These are phyloP conservation scores for Tympanoctomys barrerae DNA, from an alignment of 2,797 vertebrate genomes.

Conservation along the genomic window DNA sequence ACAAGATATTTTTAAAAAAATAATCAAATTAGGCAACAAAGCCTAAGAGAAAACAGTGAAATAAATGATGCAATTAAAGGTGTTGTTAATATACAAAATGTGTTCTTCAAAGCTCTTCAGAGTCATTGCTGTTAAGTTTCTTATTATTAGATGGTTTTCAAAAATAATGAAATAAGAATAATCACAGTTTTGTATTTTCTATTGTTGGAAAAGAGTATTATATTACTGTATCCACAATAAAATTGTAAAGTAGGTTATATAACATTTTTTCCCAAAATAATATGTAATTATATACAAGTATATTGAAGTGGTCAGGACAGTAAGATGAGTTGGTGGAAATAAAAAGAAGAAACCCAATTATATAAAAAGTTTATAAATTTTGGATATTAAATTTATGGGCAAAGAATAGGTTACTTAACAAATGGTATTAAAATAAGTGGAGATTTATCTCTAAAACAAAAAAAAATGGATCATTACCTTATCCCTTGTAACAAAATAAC, in stretches of 20 bases:
- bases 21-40: not conserved
- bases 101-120: not conserved
- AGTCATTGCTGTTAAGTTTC: not conserved
- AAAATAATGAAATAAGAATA: conserved; percentile 59
- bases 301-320: conserved; percentile 14
- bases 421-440: not conserved
- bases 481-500: conserved; percentile 9
- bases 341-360: conserved; percentile 28
- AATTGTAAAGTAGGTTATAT: conserved; percentile 43
- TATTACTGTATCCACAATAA: conserved; percentile 59
- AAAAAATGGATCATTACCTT: not conserved
- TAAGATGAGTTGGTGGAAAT: conserved; percentile 23
- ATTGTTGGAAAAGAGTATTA: conserved; percentile 42
- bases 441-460: not conserved
- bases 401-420: conserved; percentile 42
- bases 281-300: conserved; percentile 48
- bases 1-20: not conserved
- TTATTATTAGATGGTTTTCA: conserved; percentile 22
- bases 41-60: not conserved
- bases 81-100: not conserved
- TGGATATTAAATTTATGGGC: not conserved
- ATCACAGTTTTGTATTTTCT: conserved; percentile 26
- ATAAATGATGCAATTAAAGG: not conserved
- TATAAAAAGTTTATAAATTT: conserved; percentile 45
- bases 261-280: conserved; percentile 40